phyloP scores from a whole-genome alignment of 2,113 vertebrate genomes.

The Rana temporaria region DNA sequence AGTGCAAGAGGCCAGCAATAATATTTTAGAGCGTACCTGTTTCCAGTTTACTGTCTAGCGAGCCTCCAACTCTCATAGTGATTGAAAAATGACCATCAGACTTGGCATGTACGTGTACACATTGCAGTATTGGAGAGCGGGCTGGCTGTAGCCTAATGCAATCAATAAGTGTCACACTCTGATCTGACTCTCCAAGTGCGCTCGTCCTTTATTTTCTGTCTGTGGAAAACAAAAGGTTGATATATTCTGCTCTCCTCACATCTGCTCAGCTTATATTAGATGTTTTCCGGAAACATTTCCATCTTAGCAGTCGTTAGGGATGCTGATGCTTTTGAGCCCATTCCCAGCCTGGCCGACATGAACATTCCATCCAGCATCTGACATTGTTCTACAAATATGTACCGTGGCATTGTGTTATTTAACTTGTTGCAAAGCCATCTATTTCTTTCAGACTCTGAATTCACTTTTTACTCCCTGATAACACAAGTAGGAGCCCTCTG shows the following conservation, averaged over 20 bases:
- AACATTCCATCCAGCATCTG: conserved; percentile 6
- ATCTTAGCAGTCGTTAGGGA: conserved; percentile 46
- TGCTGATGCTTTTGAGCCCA: conserved; percentile 32
- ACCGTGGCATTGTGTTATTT: conserved; percentile 21
- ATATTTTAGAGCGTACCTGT: not conserved
- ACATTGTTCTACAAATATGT: conserved; percentile 32
- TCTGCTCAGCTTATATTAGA: conserved; percentile 19
- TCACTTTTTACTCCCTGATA: conserved; percentile 17
- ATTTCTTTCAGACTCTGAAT: conserved; percentile 3
- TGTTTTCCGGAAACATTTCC: conserved; percentile 37
- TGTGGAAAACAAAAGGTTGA: conserved; percentile 12
- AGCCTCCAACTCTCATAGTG: not conserved
- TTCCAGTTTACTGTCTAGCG: not conserved
- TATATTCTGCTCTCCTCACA: conserved; percentile 26
- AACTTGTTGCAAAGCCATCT: conserved; percentile 24
- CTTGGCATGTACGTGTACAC: not conserved
- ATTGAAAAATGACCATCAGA: conserved; percentile 17
- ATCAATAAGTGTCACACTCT: conserved; percentile 15
- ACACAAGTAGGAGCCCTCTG: conserved; percentile 9
- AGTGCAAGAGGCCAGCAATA: too few species aligned
- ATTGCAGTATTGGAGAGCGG: not conserved
- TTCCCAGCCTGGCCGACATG: conserved; percentile 32
- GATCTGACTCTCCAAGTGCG: not conserved
- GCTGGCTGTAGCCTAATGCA: conserved; percentile 18
- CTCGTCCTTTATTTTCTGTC: conserved; percentile 5